Base-by-base conservation (phyloP, 2,113 vertebrate species). In the Hippolais icterina region DNA sequence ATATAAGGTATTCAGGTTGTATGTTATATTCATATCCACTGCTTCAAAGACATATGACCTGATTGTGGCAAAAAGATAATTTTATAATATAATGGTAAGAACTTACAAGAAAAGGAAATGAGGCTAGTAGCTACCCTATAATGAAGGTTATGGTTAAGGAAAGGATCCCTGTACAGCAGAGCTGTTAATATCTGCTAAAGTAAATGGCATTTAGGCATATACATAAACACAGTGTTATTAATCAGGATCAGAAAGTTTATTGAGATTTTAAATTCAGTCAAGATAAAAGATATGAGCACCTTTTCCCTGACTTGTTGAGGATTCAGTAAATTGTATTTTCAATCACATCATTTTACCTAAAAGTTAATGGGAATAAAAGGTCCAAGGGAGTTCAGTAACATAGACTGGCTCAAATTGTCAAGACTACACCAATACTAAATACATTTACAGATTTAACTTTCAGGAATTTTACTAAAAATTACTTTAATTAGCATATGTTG, bases 61-160 rank as follows among this genome's bases (percentile, higher is more conserved):
- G 60, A 90, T 88, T 92, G 49, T 87, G 75, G 59, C 47, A 86
- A 87, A 92, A 88, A 35, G 50, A 61, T 93, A 79, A 78, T 84
- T 91, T 88, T 83, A 42, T 76, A 87, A 56, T 84, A 65, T 68
- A 94, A 83, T 29, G 24, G 39, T 83, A 70, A 85, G 70, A 87
- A 76, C 70, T 86, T 85, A n/a, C 35, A 71, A 93, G 54, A 64
- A 68, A 69, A 74, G n/a, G 54, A 90, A 95, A 85, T 85, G 37
- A 93, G 68, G 60, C 71, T 41, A 68, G 65, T 86, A 86, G 47
- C 35, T 61, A 59, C 19, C 82, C 31, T 81, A 18, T 83, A 86
- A 50, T 41, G 54, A 77, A 86, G 35, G 57, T 6, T 46, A 29
- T 76, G 78, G 87, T 57, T 65, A 50, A 89, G 78, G 12, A 89